Percentiles rank a stretch among this genome's conserved stretches.
Conservation (phyloP, 2,797 vertebrate species). For the Enteromius viviparus region DNA sequence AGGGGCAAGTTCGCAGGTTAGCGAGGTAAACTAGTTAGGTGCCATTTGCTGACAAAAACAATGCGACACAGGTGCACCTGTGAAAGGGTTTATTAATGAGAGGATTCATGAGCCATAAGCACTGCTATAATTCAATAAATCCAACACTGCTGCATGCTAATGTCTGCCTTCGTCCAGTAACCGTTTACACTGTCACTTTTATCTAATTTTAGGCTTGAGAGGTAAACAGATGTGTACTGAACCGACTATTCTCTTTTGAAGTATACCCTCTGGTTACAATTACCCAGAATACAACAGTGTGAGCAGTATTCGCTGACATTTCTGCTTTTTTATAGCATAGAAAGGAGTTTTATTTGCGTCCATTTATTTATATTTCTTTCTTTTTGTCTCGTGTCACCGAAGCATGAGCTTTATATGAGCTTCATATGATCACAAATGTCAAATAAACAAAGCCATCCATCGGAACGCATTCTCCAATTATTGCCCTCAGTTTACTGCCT, state of each 20-base stretch:
- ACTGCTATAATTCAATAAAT: constrained; percentile 49
- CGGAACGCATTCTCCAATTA: constrained; percentile 55
- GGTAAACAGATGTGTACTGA: constrained; percentile 47
- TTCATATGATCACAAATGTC: constrained; percentile 15
- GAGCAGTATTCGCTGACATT: not conserved
- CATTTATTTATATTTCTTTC: constrained; percentile 22
- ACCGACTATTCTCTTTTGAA: constrained; percentile 21
- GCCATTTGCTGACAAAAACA: constrained; percentile 12
- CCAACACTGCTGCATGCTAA: constrained; percentile 41
- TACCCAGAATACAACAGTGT: constrained; percentile 15
- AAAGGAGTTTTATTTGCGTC: constrained; percentile 27
- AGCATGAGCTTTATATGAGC: not conserved
- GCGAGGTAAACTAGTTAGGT: constrained; percentile 14
- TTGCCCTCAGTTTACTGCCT: constrained; percentile 34
- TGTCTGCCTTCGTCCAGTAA: constrained; percentile 16
- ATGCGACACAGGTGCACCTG: not conserved
- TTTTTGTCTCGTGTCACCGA: not conserved
- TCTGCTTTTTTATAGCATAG: not conserved
- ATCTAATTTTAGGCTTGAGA: constrained; percentile 47
- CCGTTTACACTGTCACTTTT: constrained; percentile 37
- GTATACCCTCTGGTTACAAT: constrained; percentile 37
- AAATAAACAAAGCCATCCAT: constrained; percentile 39
- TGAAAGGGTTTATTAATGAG: constrained; percentile 40
- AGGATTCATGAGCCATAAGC: constrained; percentile 38
- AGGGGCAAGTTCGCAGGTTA: constrained; percentile 12